Percentiles rank a stretch among this genome's conserved stretches.
Conservation (phyloP, 2,797 vertebrate genomes). For the Epinephelus coioides region DNA sequence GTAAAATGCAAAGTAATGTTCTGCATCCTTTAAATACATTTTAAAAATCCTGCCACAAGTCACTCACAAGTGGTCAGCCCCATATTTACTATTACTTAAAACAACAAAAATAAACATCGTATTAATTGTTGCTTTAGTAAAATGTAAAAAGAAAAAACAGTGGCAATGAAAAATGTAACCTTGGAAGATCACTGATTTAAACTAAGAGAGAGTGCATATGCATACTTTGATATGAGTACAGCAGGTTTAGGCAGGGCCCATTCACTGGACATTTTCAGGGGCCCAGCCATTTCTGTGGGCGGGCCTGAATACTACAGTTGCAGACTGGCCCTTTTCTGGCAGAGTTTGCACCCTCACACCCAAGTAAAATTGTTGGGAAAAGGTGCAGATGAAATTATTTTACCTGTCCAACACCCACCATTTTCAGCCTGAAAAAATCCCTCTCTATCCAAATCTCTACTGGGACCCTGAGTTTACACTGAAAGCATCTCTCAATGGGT, state of each 20-base stretch:
- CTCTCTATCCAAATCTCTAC: constrained; percentile 37
- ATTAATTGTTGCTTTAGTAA: no score
- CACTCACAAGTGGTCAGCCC: not conserved
- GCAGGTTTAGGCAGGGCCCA: no score
- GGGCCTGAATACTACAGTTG: not conserved
- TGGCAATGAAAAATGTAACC: no score
- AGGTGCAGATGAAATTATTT: constrained; percentile 25
- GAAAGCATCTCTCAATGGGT: constrained; percentile 60
- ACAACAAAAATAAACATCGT: no score
- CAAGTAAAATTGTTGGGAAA: constrained; percentile 1
- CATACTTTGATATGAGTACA: no score
- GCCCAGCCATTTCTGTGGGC: no score
- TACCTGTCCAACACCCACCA: constrained; percentile 29
- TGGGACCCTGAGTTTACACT: constrained; percentile 40
- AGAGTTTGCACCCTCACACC: not conserved
- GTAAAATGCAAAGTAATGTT: not conserved
- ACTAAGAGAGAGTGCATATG: no score
- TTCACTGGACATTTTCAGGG: no score
- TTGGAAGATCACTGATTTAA: no score
- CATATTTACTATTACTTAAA: no score
- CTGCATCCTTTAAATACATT: constrained; percentile 1
- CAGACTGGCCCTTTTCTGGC: not conserved
- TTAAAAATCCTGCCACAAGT: not conserved
- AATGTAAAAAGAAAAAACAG: no score
- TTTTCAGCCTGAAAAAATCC: constrained; percentile 48